Conservation (phyloP, 37 sponge, comb jelly and placozoan species). For the Halisarca cf. caerulea region DNA sequence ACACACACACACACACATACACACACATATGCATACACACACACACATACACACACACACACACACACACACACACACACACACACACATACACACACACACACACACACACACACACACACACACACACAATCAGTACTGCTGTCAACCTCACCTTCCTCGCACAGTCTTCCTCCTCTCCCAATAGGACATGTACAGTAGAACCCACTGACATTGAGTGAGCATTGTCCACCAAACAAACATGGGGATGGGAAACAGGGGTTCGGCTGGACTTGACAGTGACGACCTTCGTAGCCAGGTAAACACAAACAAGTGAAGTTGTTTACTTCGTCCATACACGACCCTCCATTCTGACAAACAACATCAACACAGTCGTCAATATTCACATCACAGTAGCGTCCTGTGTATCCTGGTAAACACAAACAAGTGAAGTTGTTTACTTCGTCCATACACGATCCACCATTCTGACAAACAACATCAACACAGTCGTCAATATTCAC, state of each 20-base stretch:
- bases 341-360: constrained; percentile 29
- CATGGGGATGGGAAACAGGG: background rate
- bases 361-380: constrained; percentile 45
- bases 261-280: background rate
- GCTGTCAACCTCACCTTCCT: constrained; percentile 62
- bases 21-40: too few species aligned
- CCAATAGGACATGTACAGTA: constrained; percentile 65
- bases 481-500: constrained; percentile 46
- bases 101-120: too few species aligned
- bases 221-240: constrained; percentile 38
- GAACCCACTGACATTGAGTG: constrained; percentile 17
- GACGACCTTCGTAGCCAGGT: background rate
- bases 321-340: background rate
- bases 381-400: constrained; percentile 49
- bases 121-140: too few species aligned
- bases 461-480: constrained; percentile 53
- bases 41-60: too few species aligned
- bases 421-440: background rate
- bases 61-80: too few species aligned
- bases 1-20: too few species aligned
- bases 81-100: too few species aligned
- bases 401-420: constrained; percentile 5
- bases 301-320: constrained; percentile 8
- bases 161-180: constrained; percentile 54
- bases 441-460: constrained; percentile 29